Base-by-base conservation (phyloP, 1,140 invertebrate species). In the Bactericera cockerelli region DNA sequence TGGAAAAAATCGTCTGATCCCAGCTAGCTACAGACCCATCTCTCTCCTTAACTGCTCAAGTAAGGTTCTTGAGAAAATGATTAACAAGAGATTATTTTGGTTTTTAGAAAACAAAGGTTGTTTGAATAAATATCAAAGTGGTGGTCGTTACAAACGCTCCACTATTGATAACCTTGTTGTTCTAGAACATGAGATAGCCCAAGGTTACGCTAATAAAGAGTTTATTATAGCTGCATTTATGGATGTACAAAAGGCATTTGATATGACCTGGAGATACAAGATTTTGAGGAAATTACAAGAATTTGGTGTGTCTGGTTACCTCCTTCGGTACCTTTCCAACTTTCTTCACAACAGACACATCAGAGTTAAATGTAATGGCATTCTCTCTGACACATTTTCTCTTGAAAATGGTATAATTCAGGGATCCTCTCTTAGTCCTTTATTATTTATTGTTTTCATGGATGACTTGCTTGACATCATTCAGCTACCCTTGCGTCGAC, bases 1-100 rank as follows among this genome's bases (percentile, higher is more conserved):
- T n/a, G n/a, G n/a, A n/a, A n/a, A n/a, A n/a, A n/a, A n/a, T n/a
- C n/a, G n/a, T n/a, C n/a, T n/a, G n/a, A n/a, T n/a, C 8, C 3
- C 2, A 8, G 33, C 26, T 22, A 55, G 28, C 14, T 59, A 54
- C 42, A 16, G 49, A 0, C 42, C 58, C 21, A 59, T 59, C 14
- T 54, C 58, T n/a, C 24, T 59, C n/a, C 11, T 54, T 8, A 26
- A 19, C 19, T 33, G 19, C 4, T 11, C 55, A 3, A 10, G 38
- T 11, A 54, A 59, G 55, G 36, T 39, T 13, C 36, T 58, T 1
- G 57, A 58, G 28, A 58, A 58, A 53, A 54, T 59, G 33, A 53
- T 59, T n/a, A 54, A 59, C 19, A n/a, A 4, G 8, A 22, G 58
- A 13, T 31, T 59, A 4, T 33, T 54, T 10, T 59, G 38, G 14